phyloP scores from a whole-genome alignment of 2,113 vertebrate genomes.

The Urocynchramus pylzowi region DNA sequence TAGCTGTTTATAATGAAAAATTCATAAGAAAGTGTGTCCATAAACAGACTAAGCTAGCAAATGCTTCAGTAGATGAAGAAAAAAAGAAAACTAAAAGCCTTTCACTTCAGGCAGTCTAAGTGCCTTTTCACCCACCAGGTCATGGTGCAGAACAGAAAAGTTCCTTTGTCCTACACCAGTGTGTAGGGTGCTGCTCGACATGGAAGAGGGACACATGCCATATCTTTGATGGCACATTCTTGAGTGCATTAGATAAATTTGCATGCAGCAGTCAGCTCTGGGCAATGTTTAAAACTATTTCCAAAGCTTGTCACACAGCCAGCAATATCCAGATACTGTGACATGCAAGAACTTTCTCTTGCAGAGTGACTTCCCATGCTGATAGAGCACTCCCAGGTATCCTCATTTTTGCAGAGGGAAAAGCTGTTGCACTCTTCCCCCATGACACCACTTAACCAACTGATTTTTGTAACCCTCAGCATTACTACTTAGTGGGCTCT shows the following conservation, averaged over 20 bases:
- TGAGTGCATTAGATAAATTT: neutral
- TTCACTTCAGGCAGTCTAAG: neutral
- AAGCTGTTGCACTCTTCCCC: neutral
- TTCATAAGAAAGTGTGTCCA: constrained; percentile 33
- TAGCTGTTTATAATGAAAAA: constrained; percentile 50
- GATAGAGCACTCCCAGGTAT: neutral
- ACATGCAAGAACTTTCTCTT: neutral
- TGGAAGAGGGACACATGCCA: neutral
- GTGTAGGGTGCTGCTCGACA: neutral
- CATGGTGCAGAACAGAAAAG: neutral
- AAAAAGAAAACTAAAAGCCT: neutral
- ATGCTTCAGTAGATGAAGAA: neutral
- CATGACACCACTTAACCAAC: neutral
- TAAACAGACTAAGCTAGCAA: neutral
- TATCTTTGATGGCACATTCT: neutral
- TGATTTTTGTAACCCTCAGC: neutral
- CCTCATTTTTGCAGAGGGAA: neutral
- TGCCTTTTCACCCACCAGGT: neutral
- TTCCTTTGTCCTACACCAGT: neutral
- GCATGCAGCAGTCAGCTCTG: neutral
- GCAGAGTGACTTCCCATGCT: neutral
- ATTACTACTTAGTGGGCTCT: neutral
- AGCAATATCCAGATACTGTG: neutral
- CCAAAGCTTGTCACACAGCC: neutral
- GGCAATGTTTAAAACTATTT: neutral